A percentile compares a stretch with the other conserved stretches of the same genome.
Conservation (phyloP, 2,888 invertebrate species). For the Mythimna impura region DNA sequence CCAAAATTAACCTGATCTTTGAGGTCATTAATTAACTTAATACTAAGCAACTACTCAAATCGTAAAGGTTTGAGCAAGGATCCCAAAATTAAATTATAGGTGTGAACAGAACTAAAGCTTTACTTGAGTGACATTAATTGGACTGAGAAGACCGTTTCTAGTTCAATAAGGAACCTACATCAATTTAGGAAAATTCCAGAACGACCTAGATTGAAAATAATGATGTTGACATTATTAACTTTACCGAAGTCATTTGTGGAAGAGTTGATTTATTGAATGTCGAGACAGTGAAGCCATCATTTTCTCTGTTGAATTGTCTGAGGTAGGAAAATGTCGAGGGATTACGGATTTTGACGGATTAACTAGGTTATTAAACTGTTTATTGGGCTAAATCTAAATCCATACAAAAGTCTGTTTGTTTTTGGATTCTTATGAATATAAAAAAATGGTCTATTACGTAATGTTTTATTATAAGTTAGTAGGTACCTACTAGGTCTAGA, state of each 20-base stretch:
- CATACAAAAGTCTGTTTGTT: background rate
- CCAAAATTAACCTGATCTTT: background rate
- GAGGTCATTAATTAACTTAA: constrained; percentile 29
- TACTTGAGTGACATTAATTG: constrained; percentile 65
- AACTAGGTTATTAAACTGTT: background rate
- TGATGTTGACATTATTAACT: background rate
- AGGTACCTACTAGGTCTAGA: background rate
- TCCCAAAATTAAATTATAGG: constrained; percentile 52
- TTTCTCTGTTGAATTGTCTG: constrained; percentile 3
- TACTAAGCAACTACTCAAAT: constrained; percentile 18
- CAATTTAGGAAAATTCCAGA: constrained; percentile 30
- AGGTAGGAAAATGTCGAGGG: constrained; percentile 6
- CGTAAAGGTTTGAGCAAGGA: constrained; percentile 35
- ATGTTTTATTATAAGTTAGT: no score
- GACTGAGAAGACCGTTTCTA: constrained; percentile 57
- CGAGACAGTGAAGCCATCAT: background rate
- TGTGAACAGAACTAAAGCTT: constrained; percentile 37
- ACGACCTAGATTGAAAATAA: constrained; percentile 7
- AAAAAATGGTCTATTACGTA: no score
- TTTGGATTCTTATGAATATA: background rate
- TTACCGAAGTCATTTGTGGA: constrained; percentile 8
- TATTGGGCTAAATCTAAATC: constrained; percentile 10
- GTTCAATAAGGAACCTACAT: constrained; percentile 59
- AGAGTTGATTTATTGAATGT: constrained; percentile 7
- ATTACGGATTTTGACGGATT: constrained; percentile 13